Percentiles rank a stretch among this genome's conserved stretches.
phyloP scores from a whole-genome alignment of 1,140 invertebrate genomes.

The Lepidurus apus region DNA sequence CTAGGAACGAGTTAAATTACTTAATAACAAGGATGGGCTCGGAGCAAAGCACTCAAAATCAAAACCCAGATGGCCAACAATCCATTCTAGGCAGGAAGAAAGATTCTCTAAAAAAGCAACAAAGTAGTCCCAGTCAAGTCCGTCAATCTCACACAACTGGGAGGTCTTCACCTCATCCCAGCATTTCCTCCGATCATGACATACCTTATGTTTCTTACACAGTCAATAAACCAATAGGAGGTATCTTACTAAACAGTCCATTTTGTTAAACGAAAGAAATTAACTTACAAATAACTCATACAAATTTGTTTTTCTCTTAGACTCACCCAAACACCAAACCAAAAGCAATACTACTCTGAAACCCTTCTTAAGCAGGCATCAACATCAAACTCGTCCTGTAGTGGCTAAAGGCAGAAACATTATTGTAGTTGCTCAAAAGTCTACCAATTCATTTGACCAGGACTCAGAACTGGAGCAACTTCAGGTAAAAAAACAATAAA shows the following conservation, averaged over 20 bases:
- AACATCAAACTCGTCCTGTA: slow-evolving; percentile 32
- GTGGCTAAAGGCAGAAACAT: slow-evolving; percentile 45
- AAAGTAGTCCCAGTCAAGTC: not conserved
- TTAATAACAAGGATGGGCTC: not conserved
- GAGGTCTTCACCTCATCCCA: slow-evolving; percentile 64
- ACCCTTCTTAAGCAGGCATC: slow-evolving; percentile 2
- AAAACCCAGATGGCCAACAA: not conserved
- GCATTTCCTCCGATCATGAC: slow-evolving; percentile 74
- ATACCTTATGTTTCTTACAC: slow-evolving; percentile 92
- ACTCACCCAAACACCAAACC: slow-evolving; percentile 68
- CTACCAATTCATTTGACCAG: slow-evolving; percentile 26
- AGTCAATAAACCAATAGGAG: slow-evolving; percentile 82
- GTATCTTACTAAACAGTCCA: slow-evolving; percentile 42
- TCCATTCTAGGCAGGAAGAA: not conserved
- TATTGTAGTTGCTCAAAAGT: slow-evolving; percentile 34
- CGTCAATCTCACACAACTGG: slow-evolving; percentile 42
- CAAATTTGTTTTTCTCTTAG: slow-evolving; percentile 43
- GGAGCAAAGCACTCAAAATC: not conserved
- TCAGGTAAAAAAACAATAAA: slow-evolving; percentile 16
- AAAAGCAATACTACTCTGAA: slow-evolving; percentile 46
- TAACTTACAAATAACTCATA: too few relatives aligned
- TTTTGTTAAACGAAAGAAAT: too few relatives aligned
- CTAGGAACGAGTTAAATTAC: too few relatives aligned
- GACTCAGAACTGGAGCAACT: slow-evolving; percentile 30
- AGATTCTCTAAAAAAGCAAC: slow-evolving; percentile 5